phyloP scores from a whole-genome alignment of 2,797 vertebrate species.

The Synaphobranchus kaupii region DNA sequence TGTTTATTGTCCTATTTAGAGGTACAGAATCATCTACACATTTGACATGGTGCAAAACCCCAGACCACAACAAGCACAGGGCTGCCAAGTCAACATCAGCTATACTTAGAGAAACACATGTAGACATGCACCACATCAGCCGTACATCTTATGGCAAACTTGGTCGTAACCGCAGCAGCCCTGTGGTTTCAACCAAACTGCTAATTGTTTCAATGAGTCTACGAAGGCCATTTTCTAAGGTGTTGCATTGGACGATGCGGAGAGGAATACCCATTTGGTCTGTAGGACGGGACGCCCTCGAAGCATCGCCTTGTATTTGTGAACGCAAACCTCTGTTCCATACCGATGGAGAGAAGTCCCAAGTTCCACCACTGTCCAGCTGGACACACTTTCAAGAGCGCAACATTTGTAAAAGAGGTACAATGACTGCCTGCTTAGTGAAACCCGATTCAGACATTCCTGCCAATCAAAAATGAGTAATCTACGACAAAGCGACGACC shows the following conservation, averaged over 20 bases:
- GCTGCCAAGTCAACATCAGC: constrained; percentile 6
- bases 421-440: background rate
- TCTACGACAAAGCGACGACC: background rate
- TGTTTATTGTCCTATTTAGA: background rate
- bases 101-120: constrained; percentile 9
- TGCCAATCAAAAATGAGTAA: background rate
- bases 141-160: background rate
- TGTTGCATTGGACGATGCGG: background rate
- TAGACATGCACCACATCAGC: background rate
- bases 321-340: background rate
- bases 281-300: background rate
- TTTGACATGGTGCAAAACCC: background rate
- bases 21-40: background rate
- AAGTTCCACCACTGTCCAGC: background rate
- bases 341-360: background rate
- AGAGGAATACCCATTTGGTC: background rate
- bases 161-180: background rate
- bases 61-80: constrained; percentile 2
- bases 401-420: background rate
- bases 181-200: background rate
- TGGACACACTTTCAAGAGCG: background rate
- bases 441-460: background rate
- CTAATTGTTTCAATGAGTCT: background rate
- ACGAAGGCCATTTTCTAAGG: background rate
- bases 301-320: background rate